phyloP scores from a whole-genome alignment of 2,113 vertebrate genomes.

The Sapayoa aenigma region DNA sequence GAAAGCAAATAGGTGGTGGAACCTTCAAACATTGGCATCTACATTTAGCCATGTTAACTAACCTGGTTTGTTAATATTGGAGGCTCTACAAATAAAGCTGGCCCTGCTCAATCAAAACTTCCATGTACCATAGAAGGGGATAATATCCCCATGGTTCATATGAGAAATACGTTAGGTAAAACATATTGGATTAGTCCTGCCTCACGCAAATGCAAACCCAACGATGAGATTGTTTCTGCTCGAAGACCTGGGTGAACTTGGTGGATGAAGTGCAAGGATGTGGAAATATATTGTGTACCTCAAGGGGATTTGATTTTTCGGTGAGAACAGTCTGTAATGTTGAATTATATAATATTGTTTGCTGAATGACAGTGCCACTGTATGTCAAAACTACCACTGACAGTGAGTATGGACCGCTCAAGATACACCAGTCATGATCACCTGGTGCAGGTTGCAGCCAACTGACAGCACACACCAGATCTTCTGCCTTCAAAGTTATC shows the following conservation, averaged over 20 bases:
- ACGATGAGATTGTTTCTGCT: neutral
- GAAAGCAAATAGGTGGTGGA: neutral
- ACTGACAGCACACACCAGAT: neutral
- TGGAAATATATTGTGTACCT: neutral
- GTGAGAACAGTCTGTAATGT: neutral
- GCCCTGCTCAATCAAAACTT: neutral
- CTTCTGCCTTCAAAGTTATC: neutral
- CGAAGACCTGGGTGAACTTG: neutral
- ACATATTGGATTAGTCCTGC: neutral
- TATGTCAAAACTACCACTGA: neutral
- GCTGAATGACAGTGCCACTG: neutral
- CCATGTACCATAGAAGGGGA: neutral
- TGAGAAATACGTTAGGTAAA: too few species aligned
- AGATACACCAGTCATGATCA: neutral
- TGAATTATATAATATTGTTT: neutral
- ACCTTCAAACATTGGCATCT: neutral
- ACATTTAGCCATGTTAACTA: neutral
- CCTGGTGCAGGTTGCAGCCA: neutral
- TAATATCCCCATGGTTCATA: neutral
- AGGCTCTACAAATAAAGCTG: neutral
- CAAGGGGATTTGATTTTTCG: neutral
- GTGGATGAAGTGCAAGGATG: neutral
- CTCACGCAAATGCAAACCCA: too few species aligned
- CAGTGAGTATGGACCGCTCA: neutral
- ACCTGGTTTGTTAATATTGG: neutral